Conservation (phyloP, 2,113 vertebrate genomes). For the Sigmodon hispidus region DNA sequence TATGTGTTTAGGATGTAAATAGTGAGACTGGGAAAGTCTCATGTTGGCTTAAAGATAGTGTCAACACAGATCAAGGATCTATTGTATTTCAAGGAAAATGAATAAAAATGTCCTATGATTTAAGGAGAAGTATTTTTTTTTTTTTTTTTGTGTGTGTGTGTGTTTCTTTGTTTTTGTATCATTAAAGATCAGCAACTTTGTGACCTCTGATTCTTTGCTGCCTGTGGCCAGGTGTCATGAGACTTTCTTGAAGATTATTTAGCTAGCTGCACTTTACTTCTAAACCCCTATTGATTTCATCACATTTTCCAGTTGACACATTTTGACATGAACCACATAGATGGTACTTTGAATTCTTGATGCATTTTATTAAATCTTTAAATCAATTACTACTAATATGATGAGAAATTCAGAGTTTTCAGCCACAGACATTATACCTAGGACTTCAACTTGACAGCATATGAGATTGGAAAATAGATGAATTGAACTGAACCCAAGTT, state of each 20-base stretch:
- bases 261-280: neutral
- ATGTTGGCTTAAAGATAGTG: neutral
- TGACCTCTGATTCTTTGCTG: constrained; percentile 28
- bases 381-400: constrained; percentile 74
- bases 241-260: constrained; percentile 26
- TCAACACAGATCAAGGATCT: neutral
- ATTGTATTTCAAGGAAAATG: constrained; percentile 6
- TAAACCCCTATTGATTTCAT: constrained; percentile 58
- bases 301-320: constrained; percentile 49
- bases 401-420: constrained; percentile 74
- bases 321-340: constrained; percentile 49
- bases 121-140: constrained; percentile 8
- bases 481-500: constrained; percentile 63
- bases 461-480: constrained; percentile 65
- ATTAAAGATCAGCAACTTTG: neutral
- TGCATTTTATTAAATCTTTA: constrained; percentile 72
- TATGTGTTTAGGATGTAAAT: constrained; percentile 11
- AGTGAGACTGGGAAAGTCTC: neutral
- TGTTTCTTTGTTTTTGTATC: constrained; percentile 16
- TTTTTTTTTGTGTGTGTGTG: neutral
- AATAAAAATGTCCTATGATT: constrained; percentile 37
- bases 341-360: constrained; percentile 63
- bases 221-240: neutral
- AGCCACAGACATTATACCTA: constrained; percentile 11
- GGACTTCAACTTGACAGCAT: constrained; percentile 65